A percentile compares a stretch with the other conserved stretches of the same genome.
These are phyloP conservation scores for Microvelia longipes DNA, from an alignment of 1,140 invertebrate genomes.

Conservation along the genomic window DNA sequence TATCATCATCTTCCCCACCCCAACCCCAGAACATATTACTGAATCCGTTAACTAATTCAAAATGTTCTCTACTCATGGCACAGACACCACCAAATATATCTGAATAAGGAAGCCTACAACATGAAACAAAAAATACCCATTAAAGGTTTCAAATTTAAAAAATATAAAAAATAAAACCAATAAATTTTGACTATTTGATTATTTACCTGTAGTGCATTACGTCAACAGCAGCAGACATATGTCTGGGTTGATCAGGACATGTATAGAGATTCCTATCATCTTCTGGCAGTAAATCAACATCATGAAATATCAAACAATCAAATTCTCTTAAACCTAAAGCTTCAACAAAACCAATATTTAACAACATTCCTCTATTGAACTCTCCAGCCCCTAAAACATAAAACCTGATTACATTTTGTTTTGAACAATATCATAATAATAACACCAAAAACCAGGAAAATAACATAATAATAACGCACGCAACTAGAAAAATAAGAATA, in stretches of 20 bases:
- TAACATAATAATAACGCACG: not conserved
- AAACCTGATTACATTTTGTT: not conserved
- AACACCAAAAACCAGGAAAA: not conserved
- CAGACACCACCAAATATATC: conserved; percentile 81
- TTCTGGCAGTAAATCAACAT: conserved; percentile 84
- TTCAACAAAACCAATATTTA: conserved; percentile 90
- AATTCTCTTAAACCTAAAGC: conserved; percentile 57
- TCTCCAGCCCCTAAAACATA: conserved; percentile 37
- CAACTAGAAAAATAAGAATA: not conserved
- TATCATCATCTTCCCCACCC: conserved; percentile 87
- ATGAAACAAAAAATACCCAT: not conserved
- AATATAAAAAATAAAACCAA: conserved; percentile 4
- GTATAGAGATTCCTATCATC: conserved; percentile 84
- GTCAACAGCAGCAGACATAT: conserved; percentile 89
- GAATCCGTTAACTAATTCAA: conserved; percentile 72
- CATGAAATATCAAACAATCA: conserved; percentile 90
- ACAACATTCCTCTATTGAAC: conserved; percentile 84
- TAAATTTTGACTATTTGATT: not conserved
- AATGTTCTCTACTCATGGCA: conserved; percentile 65
- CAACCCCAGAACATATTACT: conserved; percentile 86
- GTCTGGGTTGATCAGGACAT: conserved; percentile 76
- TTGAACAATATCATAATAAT: too few relatives aligned
- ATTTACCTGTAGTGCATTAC: conserved; percentile 67
- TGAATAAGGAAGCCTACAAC: conserved; percentile 62
- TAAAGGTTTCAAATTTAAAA: not conserved